Conservation (phyloP, 2,888 invertebrate genomes). For the Suillia variegata region DNA sequence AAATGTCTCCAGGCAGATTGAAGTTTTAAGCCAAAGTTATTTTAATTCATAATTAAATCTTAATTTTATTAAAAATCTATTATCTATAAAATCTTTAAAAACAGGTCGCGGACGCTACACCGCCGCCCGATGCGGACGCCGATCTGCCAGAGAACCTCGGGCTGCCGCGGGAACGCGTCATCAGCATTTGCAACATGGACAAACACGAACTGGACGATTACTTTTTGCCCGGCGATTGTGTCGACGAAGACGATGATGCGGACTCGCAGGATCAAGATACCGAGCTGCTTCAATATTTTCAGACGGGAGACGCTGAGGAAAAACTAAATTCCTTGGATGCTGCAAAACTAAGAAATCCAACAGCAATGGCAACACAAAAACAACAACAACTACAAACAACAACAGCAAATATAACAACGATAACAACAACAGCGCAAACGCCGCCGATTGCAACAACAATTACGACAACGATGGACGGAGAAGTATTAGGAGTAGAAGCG, state of each 20-base stretch:
- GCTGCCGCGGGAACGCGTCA: constrained; percentile 71
- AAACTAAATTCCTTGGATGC: constrained; percentile 58
- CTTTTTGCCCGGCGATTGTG: constrained; percentile 65
- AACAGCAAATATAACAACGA: constrained; percentile 16
- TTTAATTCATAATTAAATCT: constrained; percentile 48
- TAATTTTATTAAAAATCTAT: constrained; percentile 25
- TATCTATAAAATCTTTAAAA: no score
- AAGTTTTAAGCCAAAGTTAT: no score
- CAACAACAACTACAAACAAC: constrained; percentile 10
- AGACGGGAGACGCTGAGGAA: constrained; percentile 61
- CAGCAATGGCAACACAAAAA: constrained; percentile 36
- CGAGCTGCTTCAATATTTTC: constrained; percentile 83
- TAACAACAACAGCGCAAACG: constrained; percentile 24
- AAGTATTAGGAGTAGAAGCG: not conserved
- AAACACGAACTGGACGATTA: constrained; percentile 83
- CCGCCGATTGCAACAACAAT: constrained; percentile 8
- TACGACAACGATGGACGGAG: constrained; percentile 8
- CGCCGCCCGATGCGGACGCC: constrained; percentile 33
- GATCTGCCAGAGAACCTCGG: constrained; percentile 61
- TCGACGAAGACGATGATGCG: constrained; percentile 62
- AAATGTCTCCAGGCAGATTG: no score
- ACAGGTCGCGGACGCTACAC: constrained; percentile 2
- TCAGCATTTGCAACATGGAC: constrained; percentile 78
- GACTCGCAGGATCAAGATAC: constrained; percentile 82
- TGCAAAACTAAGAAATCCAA: constrained; percentile 53